phyloP scores from a whole-genome alignment of 2,113 vertebrate species.

The Tupaia chinensis region DNA sequence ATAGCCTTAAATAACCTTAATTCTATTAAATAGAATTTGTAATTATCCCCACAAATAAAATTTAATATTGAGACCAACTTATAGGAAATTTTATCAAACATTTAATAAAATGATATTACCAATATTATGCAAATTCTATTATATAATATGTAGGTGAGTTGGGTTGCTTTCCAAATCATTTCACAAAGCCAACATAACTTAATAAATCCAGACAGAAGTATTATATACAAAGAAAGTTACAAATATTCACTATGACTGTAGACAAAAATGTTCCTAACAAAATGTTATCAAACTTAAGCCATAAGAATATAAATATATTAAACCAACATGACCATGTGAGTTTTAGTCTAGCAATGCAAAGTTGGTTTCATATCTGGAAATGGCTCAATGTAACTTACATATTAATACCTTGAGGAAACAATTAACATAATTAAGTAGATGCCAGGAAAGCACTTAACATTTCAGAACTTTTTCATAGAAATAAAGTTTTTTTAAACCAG shows the following conservation, averaged over 20 bases:
- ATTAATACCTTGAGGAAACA: not conserved
- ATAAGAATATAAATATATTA: not conserved
- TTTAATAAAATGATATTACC: conserved; percentile 14
- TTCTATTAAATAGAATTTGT: not conserved
- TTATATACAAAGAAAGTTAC: not conserved
- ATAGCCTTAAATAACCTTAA: not conserved
- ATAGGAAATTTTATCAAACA: not conserved
- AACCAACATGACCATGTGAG: not conserved
- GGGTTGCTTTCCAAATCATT: not conserved
- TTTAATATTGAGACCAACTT: not conserved
- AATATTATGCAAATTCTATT: not conserved
- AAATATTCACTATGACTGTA: not conserved
- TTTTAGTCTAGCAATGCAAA: not conserved
- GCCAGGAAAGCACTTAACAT: not conserved
- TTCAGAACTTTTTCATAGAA: not conserved
- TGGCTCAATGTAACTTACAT: not conserved
- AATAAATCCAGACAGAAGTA: not conserved
- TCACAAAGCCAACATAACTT: not conserved
- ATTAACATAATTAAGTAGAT: not conserved
- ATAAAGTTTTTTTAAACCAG: not conserved
- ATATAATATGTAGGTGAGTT: not conserved
- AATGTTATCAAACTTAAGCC: not conserved
- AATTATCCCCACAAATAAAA: not conserved
- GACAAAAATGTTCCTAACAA: not conserved
- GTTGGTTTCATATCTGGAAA: not conserved